Evolutionary conservation across 2,113 vertebrate species (phyloP), one percentile per base, ranked within the genome.

Genomic region (Tauraco erythrolophus): DNA sequence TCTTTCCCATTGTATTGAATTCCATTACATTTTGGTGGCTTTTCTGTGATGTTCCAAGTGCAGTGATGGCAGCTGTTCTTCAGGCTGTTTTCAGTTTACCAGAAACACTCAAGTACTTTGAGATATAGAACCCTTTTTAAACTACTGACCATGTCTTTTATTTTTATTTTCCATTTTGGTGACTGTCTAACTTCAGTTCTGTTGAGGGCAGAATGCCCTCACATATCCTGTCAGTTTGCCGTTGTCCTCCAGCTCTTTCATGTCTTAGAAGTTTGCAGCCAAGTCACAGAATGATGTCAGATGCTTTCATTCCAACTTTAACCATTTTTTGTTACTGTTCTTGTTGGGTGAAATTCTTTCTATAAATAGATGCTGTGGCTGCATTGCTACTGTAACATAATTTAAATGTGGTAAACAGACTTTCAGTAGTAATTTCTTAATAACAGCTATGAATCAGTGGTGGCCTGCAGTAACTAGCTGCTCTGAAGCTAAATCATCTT

Each of bases 321-420:
- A 88, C 88, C 68, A 18, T 50, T 81, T 82, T 80, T 69, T 84
- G 19, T 84, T 89, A 39, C 2, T 39, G 41, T 46, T 88, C 69
- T 79, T 60, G 19, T 46, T 81, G 79, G 33, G 33, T 88, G 51
- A 86, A 93, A 68, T 80, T 51, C 84, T 62, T 92, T 88, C 94
- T 95, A 35, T 86, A 86, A 96, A 77, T 81, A 95, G 79, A n/a
- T 90, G 27, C 28, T 62, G n/a, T 78, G 88, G 54, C 83, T 6
- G 8, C 46, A 31, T 58, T 90, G 37, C 75, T 94, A 35, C 94
- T 86, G 60, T 88, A 96, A 50, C 35, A 43, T 85, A 51, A 92
- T 84, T 86, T 86, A 66, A 90, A 85, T 88, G 82, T 92, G 79
- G 90, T 83, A 64, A 91, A 62, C 74, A 77, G 89, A 50, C 84